These are phyloP conservation scores for Oncorhynchus keta DNA, from an alignment of 2,113 vertebrate species.

Conservation along the genomic window DNA sequence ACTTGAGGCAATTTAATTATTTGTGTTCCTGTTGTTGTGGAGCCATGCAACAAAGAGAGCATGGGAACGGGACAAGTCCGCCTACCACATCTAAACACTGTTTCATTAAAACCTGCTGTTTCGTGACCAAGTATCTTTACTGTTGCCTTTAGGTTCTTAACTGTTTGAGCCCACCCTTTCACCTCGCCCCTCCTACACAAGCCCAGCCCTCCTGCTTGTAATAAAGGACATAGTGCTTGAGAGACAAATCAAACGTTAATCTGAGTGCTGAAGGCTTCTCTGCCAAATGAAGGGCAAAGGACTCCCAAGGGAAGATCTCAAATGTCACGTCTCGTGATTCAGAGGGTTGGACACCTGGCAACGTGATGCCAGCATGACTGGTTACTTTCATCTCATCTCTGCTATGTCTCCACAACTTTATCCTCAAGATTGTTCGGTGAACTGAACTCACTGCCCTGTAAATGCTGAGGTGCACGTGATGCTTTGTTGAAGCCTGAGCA, in stretches of 20 bases:
- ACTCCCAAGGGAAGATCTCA: constrained; percentile 49
- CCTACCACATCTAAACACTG: too few relatives aligned
- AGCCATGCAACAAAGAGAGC: too few relatives aligned
- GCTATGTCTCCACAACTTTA: neutral
- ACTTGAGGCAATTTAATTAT: too few relatives aligned
- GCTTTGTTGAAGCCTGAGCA: neutral
- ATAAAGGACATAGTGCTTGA: constrained; percentile 47
- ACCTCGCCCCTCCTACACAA: neutral
- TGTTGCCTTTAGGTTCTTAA: neutral
- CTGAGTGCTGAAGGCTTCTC: constrained; percentile 52
- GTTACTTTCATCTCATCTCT: neutral
- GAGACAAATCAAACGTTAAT: constrained; percentile 66
- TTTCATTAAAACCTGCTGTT: too few relatives aligned
- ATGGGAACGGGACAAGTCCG: too few relatives aligned
- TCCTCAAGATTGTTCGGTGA: neutral
- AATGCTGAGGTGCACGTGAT: neutral
- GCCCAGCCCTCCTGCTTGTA: constrained; percentile 7
- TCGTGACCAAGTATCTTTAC: too few relatives aligned
- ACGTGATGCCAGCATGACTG: neutral
- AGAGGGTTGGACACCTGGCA: constrained; percentile 43
- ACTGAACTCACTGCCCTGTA: neutral
- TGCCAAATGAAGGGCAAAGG: constrained; percentile 47
- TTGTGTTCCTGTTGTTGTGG: too few relatives aligned
- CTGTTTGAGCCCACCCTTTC: neutral
- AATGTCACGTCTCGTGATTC: constrained; percentile 48